A percentile compares a stretch with the other conserved stretches of the same genome.
Evolutionary conservation across 1,140 invertebrate genomes (phyloP).

Genomic region (Bombus balteatus): DNA sequence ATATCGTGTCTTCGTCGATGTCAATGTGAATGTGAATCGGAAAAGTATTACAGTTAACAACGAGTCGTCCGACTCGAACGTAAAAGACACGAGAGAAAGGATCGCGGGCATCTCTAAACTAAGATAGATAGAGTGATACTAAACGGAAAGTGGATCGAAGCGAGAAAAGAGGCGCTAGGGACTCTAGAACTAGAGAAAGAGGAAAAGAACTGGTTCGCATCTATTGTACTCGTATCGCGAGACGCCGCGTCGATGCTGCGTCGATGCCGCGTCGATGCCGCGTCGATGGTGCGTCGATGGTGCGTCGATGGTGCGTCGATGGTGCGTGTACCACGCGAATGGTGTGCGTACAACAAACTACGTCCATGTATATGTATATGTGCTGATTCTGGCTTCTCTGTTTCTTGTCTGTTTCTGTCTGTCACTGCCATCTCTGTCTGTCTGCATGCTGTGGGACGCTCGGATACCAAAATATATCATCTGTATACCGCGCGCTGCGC

Average conservation of each 20-base stretch:
- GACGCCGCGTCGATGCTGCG: too few relatives aligned
- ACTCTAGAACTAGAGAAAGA: not conserved
- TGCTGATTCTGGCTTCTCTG: slow-evolving; percentile 82
- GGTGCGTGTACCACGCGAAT: not conserved
- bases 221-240: not conserved
- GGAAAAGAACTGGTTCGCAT: not conserved
- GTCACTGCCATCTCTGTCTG: slow-evolving; percentile 82
- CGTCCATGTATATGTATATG: slow-evolving; percentile 63
- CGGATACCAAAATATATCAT: slow-evolving; percentile 76
- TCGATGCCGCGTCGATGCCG: too few relatives aligned
- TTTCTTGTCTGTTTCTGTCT: slow-evolving; percentile 83
- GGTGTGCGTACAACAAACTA: not conserved
- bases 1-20: slow-evolving; percentile 20
- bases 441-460: slow-evolving; percentile 83
- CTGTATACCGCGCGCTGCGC: slow-evolving; percentile 65
- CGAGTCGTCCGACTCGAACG: not conserved
- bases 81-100: not conserved
- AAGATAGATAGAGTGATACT: not conserved
- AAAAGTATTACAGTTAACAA: not conserved
- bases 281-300: not conserved
- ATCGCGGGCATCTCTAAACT: too few relatives aligned
- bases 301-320: not conserved
- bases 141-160: not conserved
- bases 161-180: not conserved
- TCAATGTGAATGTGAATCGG: not conserved